phyloP scores from a whole-genome alignment of 2,888 invertebrate genomes.

The Machimus rusticus region DNA sequence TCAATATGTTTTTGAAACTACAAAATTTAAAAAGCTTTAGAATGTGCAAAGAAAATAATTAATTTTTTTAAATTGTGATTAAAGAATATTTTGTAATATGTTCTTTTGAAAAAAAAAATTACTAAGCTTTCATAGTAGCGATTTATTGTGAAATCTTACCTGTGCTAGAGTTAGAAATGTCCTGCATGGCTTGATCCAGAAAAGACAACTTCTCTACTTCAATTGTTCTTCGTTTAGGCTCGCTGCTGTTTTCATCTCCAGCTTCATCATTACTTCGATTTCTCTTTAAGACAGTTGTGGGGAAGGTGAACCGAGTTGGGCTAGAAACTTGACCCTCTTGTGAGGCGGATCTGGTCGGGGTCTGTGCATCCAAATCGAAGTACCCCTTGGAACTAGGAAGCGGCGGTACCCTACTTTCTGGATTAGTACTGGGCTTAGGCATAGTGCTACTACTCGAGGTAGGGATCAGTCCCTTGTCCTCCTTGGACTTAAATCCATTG shows the following conservation, averaged over 20 bases:
- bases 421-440: not conserved
- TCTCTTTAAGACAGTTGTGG: not conserved
- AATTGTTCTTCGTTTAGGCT: slow-evolving; percentile 47
- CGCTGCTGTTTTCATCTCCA: slow-evolving; percentile 25
- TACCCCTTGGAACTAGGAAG: slow-evolving; percentile 51
- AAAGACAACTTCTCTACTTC: slow-evolving; percentile 38
- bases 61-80: too few species aligned
- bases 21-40: too few species aligned
- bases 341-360: not conserved
- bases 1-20: too few species aligned
- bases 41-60: too few species aligned
- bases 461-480: not conserved
- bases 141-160: not conserved
- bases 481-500: not conserved
- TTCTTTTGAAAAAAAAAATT: too few species aligned
- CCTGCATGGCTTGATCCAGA: slow-evolving; percentile 39
- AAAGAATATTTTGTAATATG: too few species aligned
- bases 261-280: not conserved
- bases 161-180: slow-evolving; percentile 41
- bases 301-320: not conserved
- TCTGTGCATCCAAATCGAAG: slow-evolving; percentile 47
- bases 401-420: slow-evolving; percentile 50
- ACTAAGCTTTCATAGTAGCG: not conserved
- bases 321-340: not conserved
- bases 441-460: not conserved